Conservation (phyloP, 2,113 vertebrate species). For the Caretta caretta region DNA sequence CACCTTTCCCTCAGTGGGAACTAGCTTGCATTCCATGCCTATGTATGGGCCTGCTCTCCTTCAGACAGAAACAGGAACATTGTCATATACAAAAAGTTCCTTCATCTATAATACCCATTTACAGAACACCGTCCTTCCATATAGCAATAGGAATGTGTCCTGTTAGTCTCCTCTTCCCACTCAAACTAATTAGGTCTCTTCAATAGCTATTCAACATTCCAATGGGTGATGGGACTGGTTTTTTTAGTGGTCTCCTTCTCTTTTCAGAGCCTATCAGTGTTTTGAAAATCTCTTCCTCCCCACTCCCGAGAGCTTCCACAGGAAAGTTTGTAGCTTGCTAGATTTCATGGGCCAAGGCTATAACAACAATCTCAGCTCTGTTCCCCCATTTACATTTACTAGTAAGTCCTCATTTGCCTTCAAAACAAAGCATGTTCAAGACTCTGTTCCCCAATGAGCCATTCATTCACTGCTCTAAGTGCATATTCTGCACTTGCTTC, state of each 20-base stretch:
- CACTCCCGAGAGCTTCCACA: fast-evolving
- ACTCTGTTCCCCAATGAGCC: background rate
- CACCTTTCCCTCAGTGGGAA: conserved; percentile 37
- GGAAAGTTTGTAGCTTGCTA: fast-evolving
- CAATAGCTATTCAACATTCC: background rate
- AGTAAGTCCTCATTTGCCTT: background rate
- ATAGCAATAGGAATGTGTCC: background rate
- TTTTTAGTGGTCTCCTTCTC: background rate
- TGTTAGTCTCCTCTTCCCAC: background rate
- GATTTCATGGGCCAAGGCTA: background rate
- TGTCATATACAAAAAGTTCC: background rate
- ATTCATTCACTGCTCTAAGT: background rate
- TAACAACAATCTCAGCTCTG: background rate
- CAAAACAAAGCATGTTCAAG: background rate
- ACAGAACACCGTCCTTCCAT: background rate
- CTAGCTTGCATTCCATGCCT: background rate
- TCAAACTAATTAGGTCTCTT: background rate
- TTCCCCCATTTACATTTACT: background rate
- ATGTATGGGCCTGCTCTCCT: background rate
- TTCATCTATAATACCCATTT: background rate
- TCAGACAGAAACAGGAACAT: background rate
- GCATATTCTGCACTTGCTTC: background rate
- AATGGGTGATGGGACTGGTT: background rate
- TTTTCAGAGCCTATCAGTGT: background rate
- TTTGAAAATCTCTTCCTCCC: background rate